Base-by-base conservation (phyloP, 2,888 invertebrate species). In the Metallyticus violacea region DNA sequence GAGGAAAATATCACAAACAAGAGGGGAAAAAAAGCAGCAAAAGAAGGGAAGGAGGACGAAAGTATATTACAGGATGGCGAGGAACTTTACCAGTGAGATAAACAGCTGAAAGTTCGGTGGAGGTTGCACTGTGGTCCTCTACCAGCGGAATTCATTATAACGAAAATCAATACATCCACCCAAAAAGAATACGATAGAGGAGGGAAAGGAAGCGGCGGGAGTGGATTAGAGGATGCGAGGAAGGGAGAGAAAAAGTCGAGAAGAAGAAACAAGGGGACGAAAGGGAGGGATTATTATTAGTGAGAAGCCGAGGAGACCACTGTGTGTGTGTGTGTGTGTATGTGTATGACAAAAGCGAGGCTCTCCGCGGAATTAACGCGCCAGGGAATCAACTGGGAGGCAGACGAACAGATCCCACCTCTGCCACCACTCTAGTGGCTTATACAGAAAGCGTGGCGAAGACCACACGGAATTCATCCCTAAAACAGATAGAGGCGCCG, bases 71-170 rank as follows among this genome's bases (percentile, higher is more conserved):
- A 26, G 79, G 79, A 26, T 25, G 79, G 27, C 26, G 83, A 22
- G 26, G 27, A 76, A 82, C 62, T 82, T 82, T 82, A 82, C 27
- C 62, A 76, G 82, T 82, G 83, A 83, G 83, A 83, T 83, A 83
- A 83, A 83, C 83, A 83, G 83, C 77, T 83, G 83, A 83, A 77
- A n/a, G 77, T 77, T 77, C 77, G 83, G 25, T 28, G 77, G 29
- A 77, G 83, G 83, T 82, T 83, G 40, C 79, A 81, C 79, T 79
- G 40, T 30, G 40, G 26, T 86, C 87, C 87, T 81, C 40, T 40
- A 87, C 85, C 86, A 83, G 76, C 86, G 85, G 87, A 88, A 88
- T 88, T 88, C 87, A 88, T 88, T 88, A 88, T 86, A 85, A 85
- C 85, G 80, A 88, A 88, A 88, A 88, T 88, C 87, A 88, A 88